These are phyloP conservation scores for Galeopsomyia nigrocyanea DNA, from an alignment of 2,888 invertebrate genomes.

Conservation along the genomic window DNA sequence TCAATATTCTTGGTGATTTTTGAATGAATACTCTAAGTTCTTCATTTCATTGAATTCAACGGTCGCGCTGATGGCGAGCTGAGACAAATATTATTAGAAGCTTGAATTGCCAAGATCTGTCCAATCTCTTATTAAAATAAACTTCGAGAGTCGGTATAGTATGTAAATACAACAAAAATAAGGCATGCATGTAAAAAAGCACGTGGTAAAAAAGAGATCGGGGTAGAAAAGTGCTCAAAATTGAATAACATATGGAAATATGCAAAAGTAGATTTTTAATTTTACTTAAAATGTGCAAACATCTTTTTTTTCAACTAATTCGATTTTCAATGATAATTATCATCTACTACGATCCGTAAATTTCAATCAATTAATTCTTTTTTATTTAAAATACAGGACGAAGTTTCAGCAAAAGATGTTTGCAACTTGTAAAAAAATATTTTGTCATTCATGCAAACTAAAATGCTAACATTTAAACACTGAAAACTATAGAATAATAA, in stretches of 20 bases:
- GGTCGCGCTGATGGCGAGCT: no score
- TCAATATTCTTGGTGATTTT: background rate
- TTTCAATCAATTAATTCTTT: no score
- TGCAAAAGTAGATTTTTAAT: conserved; percentile 38
- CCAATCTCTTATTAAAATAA: conserved; percentile 36
- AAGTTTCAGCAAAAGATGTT: conserved; percentile 29
- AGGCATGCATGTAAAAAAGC: conserved; percentile 42
- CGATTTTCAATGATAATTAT: no score
- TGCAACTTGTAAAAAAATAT: conserved; percentile 21
- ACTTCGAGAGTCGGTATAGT: conserved; percentile 29
- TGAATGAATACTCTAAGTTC: conserved; percentile 9
- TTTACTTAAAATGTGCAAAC: conserved; percentile 33
- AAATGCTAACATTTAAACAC: conserved; percentile 52
- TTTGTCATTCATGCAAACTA: conserved; percentile 57
- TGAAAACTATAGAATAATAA: conserved; percentile 34
- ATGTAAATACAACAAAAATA: conserved; percentile 32
- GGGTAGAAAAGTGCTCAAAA: conserved; percentile 41
- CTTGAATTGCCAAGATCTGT: conserved; percentile 2
- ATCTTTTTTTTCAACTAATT: conserved; percentile 21
- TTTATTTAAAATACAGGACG: background rate
- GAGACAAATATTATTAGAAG: background rate
- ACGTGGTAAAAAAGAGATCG: conserved; percentile 39
- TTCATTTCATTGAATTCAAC: conserved; percentile 6
- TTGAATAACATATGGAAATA: conserved; percentile 35
- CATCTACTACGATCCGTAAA: no score